Evolutionary conservation across 2,888 invertebrate genomes (phyloP).

Genomic region (Chloroclysta siterata): DNA sequence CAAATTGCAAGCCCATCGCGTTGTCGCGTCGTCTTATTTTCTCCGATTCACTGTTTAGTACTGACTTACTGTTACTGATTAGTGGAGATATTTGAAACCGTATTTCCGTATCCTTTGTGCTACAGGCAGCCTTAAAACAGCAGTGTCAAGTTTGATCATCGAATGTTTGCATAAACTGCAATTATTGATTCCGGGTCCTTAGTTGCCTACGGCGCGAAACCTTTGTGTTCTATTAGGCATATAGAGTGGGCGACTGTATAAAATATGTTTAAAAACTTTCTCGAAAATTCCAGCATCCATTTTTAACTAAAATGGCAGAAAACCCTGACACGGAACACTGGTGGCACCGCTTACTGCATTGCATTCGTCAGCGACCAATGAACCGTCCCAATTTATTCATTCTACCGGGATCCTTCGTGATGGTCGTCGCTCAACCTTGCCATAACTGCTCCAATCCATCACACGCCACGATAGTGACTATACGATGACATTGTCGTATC

Average conservation of each 20-base stretch:
- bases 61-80: not conserved
- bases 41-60: slow-evolving; percentile 25
- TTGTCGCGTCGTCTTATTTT: slow-evolving; percentile 52
- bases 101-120: not conserved
- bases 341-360: slow-evolving; percentile 13
- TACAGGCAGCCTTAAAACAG: too few species aligned
- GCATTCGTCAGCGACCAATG: slow-evolving; percentile 26
- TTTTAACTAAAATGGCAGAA: slow-evolving; percentile 1
- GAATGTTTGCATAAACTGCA: not conserved
- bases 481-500: slow-evolving; percentile 45
- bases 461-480: slow-evolving; percentile 47
- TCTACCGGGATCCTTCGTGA: slow-evolving; percentile 31
- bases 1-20: slow-evolving; percentile 46
- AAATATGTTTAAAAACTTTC: too few species aligned
- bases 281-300: not conserved
- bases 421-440: slow-evolving; percentile 37
- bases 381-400: slow-evolving; percentile 37
- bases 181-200: not conserved
- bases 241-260: not conserved
- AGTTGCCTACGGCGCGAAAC: not conserved
- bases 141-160: not conserved
- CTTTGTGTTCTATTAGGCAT: not conserved
- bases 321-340: slow-evolving; percentile 36
- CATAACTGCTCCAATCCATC: slow-evolving; percentile 29
- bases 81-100: not conserved